These are phyloP conservation scores for Leptoteleia sp. DNA, from an alignment of 1,140 invertebrate species.

Conservation along the genomic window DNA sequence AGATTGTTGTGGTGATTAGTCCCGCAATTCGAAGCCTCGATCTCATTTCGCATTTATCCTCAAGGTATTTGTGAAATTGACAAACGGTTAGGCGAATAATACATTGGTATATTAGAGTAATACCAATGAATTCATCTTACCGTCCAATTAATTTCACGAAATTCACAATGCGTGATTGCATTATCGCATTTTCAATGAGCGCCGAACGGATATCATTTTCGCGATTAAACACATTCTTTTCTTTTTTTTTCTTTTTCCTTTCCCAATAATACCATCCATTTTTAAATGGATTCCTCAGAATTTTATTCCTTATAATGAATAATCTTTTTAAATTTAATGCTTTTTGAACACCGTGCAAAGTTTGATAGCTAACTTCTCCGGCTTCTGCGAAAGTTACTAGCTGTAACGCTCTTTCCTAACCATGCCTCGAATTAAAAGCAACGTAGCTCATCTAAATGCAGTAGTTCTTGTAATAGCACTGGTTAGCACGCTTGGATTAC, in stretches of 20 bases:
- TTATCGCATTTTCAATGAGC: background rate
- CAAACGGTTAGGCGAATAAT: slow-evolving; percentile 35
- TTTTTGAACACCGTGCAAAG: slow-evolving; percentile 13
- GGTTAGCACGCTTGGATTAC: slow-evolving; percentile 50
- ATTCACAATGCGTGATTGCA: background rate
- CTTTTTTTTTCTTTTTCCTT: no score
- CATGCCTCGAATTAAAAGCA: slow-evolving; percentile 46
- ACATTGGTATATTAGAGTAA: slow-evolving; percentile 12
- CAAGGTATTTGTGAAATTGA: slow-evolving; percentile 28
- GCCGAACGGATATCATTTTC: no score
- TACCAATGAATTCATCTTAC: slow-evolving; percentile 18
- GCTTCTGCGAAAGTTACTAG: slow-evolving; percentile 3
- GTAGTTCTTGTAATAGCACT: slow-evolving; percentile 51
- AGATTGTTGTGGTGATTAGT: slow-evolving; percentile 42
- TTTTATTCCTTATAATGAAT: background rate
- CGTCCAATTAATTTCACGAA: slow-evolving; percentile 26
- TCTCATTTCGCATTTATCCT: slow-evolving; percentile 9
- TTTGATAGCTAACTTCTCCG: slow-evolving; percentile 27
- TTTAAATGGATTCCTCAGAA: no score
- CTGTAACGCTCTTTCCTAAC: slow-evolving; percentile 29
- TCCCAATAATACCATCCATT: no score
- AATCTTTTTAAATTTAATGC: slow-evolving; percentile 15
- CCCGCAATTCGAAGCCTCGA: background rate
- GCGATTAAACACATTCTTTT: no score
- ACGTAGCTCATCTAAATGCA: slow-evolving; percentile 46